Base-by-base conservation (phyloP, 2,113 vertebrate species). In the Mixornis gularis region DNA sequence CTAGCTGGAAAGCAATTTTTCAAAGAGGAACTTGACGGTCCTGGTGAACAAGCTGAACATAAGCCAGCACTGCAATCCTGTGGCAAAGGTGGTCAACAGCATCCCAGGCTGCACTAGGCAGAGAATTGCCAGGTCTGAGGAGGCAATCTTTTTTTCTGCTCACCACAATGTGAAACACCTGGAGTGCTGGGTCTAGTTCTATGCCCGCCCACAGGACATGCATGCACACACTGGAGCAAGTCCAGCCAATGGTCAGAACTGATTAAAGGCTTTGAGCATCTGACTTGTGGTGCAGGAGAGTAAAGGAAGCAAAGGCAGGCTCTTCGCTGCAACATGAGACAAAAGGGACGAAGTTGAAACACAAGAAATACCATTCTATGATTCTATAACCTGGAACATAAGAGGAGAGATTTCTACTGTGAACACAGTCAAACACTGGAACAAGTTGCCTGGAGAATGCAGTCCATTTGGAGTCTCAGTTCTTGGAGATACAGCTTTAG, bases 281-380 rank as follows among this genome's bases (percentile, higher is more conserved):
- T 80, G 32, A 51, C 30, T 24, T 17, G 29, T 5, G 26, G 26
- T 20, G 20, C 27, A 74, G 29, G 19, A 21, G 11, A 74, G 11
- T 36, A 70, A 48, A 86, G 52, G 64, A 70, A 84, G 51, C 9
- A 81, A 68, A 72, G 25, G 29, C 24, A 69, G 44, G 49, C 13
- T 62, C 55, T 44, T 52, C 6, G 22, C 19, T 60, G 44, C 65
- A 52, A 24, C 18, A 32, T 25, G 8, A 68, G 30, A 68, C 17
- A 56, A 86, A 66, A 80, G 12, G 13, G 40, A 9, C 0, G 1
- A 30, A 68, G 29, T 0, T 62, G 55, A 79, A 80, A 88, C 12
- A 59, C 9, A 84, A 46, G 18, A 86, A 81, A 55, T 36, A 55
- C 10, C 17, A 41, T 41, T 41, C 12, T 22, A 5, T 68, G 29